phyloP scores from a whole-genome alignment of 2,113 vertebrate genomes.

The Marmota monax region DNA sequence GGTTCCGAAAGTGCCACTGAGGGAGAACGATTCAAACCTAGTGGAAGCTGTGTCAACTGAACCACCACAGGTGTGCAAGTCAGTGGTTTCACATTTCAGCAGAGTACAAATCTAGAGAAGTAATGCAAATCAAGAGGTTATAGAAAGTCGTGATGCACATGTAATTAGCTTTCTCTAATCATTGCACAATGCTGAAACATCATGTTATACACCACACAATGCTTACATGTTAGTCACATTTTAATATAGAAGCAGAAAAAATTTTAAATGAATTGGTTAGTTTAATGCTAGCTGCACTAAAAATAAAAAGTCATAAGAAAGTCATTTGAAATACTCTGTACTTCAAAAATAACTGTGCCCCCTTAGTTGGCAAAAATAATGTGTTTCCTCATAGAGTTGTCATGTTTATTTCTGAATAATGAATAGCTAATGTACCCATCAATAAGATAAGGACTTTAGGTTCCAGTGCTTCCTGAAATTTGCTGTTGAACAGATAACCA shows the following conservation, averaged over 20 bases:
- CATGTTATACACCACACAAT: not conserved
- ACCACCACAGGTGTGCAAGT: conserved; percentile 78
- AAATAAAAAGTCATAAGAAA: not conserved
- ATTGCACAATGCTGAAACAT: not conserved
- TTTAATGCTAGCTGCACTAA: not conserved
- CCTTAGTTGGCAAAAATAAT: conserved; percentile 6
- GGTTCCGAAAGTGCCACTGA: conserved; percentile 87
- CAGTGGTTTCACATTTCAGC: conserved; percentile 83
- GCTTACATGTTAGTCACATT: not conserved
- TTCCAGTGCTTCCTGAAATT: not conserved
- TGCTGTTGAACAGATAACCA: not conserved
- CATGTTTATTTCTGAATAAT: not conserved
- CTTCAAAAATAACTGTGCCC: not conserved
- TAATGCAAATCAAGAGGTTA: not conserved
- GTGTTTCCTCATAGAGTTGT: not conserved
- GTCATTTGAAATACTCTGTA: not conserved
- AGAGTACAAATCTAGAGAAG: conserved; percentile 84
- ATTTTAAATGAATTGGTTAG: not conserved
- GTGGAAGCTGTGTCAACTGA: conserved; percentile 78
- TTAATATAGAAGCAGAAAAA: not conserved
- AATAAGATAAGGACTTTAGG: not conserved
- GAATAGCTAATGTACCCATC: not conserved
- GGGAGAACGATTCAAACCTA: conserved; percentile 86
- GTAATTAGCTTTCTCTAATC: not conserved
- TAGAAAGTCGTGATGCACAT: not conserved